These are phyloP conservation scores for Lophotis ruficrista DNA, from an alignment of 2,113 vertebrate genomes.

Conservation along the genomic window DNA sequence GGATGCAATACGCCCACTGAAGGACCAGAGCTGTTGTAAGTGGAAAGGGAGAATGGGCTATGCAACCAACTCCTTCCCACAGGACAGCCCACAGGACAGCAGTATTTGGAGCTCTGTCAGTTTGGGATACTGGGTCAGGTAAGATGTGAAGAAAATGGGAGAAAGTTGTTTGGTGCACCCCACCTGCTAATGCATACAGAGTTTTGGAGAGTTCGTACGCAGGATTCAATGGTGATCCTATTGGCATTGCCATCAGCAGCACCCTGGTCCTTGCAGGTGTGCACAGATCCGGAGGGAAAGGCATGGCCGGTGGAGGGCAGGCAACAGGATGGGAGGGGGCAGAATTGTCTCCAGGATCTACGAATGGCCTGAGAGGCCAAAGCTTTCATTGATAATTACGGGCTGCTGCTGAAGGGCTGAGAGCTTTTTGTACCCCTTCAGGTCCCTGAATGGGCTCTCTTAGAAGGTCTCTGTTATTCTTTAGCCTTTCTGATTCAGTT, in stretches of 20 bases:
- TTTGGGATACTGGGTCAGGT: background rate
- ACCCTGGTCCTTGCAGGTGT: background rate
- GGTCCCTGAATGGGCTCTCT: background rate
- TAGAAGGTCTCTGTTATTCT: background rate
- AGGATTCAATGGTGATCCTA: background rate
- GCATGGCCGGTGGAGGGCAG: background rate
- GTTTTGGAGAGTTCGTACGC: background rate
- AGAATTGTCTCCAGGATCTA: background rate
- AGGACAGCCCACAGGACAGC: background rate
- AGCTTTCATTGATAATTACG: background rate
- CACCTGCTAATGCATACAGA: background rate
- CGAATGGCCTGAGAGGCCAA: background rate
- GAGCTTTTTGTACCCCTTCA: background rate
- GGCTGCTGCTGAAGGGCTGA: background rate
- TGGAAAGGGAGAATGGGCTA: background rate
- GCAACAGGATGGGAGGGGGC: background rate
- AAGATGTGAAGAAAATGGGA: background rate
- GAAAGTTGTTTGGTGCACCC: background rate
- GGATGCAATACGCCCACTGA: background rate
- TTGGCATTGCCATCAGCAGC: background rate
- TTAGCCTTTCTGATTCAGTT: background rate
- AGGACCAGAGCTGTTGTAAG: background rate
- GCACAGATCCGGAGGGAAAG: background rate
- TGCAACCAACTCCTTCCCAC: background rate
- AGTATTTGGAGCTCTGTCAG: background rate